These are phyloP conservation scores for Callipepla californica DNA, from an alignment of 2,113 vertebrate genomes.

Conservation along the genomic window DNA sequence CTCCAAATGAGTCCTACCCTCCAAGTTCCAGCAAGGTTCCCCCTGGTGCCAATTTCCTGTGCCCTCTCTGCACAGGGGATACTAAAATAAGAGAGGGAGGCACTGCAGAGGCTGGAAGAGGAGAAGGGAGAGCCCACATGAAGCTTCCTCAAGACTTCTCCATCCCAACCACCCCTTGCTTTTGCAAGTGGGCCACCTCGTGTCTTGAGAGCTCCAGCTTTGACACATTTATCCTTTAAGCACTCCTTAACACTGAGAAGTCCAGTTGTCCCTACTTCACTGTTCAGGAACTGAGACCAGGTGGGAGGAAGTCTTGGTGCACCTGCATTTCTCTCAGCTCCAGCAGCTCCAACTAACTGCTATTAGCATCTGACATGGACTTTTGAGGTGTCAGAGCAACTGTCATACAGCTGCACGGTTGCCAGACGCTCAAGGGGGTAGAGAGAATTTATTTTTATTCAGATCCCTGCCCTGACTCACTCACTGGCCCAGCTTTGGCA, in stretches of 20 bases:
- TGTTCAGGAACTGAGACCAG: not conserved
- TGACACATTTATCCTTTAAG: not conserved
- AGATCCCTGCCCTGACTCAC: slow-evolving; percentile 61
- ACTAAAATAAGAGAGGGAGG: not conserved
- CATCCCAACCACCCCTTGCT: not conserved
- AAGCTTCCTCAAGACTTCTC: not conserved
- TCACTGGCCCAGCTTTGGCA: slow-evolving; percentile 45
- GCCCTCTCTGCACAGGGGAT: not conserved
- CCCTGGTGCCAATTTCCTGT: not conserved
- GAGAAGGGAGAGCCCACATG: not conserved
- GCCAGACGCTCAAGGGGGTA: not conserved
- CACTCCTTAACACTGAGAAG: not conserved
- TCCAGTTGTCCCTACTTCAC: not conserved
- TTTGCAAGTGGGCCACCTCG: not conserved
- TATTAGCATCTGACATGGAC: not conserved
- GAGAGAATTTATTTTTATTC: slow-evolving; percentile 54
- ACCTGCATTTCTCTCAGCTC: not conserved
- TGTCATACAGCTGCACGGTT: not conserved
- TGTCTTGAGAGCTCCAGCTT: not conserved
- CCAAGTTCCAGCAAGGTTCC: not conserved
- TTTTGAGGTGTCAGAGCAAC: not conserved
- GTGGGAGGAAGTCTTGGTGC: not conserved
- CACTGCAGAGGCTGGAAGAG: not conserved
- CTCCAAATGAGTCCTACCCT: not conserved
- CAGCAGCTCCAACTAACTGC: slow-evolving; percentile 7